Evolutionary conservation across 2,888 invertebrate species (phyloP), one percentile per base, ranked within the genome.

Genomic region (Oithona nana): DNA sequence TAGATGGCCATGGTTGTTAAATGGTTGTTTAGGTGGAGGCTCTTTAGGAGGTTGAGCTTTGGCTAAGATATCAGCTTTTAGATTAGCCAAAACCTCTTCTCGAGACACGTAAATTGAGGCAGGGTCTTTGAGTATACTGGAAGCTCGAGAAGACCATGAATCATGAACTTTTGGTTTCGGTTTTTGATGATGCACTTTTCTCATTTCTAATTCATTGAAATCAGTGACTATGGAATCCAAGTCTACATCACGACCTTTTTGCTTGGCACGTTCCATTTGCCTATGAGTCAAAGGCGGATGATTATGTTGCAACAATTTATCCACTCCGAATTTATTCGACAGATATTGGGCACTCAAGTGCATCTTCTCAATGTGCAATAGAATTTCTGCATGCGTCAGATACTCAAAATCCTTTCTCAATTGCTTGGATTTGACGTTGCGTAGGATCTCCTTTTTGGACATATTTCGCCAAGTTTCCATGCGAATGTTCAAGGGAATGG

Each of bases 391-490:
- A 26, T 66, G 63, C 57, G 63, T 66, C 64, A 66, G 60, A 49
- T 65, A 52, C 26, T 65, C 61, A 51, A 66, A 57, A 31, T 65
- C 64, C 26, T 58, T 58, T 24, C 64, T 51, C 24, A 66, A 59
- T 11, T 66, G 63, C 24, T 64, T 55, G 39, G 65, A 67, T 22
- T 61, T 64, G 16, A 67, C 65, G 22, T 63, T 62, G n/a, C 63
- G 24, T 16, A 67, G 61, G 24, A 67, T 64, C 29, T 66, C 64
- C 20, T 66, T 65, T 29, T 65, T 65, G 31, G 61, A 62, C 67
- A 67, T 67, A 30, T 62, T 60, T 13, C 66, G 57, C 65, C 66
- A 66, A 11, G 64, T 59, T 16, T 65, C 65, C 66, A 66, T 65
- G 26, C 57, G 59, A 13, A 66, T 61, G 24, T 57, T 39, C 48